phyloP scores from a whole-genome alignment of 2,113 vertebrate species.

The Thunnus maccoyii region DNA sequence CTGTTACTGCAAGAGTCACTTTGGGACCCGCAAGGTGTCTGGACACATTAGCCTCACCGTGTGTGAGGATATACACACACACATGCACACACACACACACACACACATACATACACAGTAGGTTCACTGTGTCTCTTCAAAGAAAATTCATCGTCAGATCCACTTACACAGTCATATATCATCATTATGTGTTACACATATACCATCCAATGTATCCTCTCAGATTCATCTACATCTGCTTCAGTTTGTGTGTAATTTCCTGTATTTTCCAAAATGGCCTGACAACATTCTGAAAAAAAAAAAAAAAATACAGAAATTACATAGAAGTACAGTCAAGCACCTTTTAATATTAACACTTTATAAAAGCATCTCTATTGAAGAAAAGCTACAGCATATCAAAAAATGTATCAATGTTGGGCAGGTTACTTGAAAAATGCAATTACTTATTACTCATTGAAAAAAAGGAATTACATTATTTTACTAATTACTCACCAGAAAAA shows the following conservation, averaged over 20 bases:
- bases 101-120: conserved; percentile 24
- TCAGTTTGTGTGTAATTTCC: neutral
- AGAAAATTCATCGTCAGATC: conserved; percentile 32
- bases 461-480: no score
- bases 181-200: conserved; percentile 22
- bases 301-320: neutral
- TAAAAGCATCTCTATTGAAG: neutral
- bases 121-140: conserved; percentile 42
- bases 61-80: conserved; percentile 25
- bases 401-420: neutral
- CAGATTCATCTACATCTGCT: neutral
- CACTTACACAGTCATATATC: conserved; percentile 23
- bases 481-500: no score
- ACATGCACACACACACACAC: conserved; percentile 22
- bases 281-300: neutral
- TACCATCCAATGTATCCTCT: neutral
- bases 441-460: no score
- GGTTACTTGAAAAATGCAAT: neutral
- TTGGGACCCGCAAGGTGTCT: conserved; percentile 71
- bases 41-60: conserved; percentile 65
- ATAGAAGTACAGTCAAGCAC: neutral
- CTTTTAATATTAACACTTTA: neutral
- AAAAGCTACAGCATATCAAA: neutral
- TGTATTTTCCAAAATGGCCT: neutral
- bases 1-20: conserved; percentile 78